A percentile compares a stretch with the other conserved stretches of the same genome.
Conservation (phyloP, 2,113 vertebrate genomes). For the Tragelaphus imberbis region DNA sequence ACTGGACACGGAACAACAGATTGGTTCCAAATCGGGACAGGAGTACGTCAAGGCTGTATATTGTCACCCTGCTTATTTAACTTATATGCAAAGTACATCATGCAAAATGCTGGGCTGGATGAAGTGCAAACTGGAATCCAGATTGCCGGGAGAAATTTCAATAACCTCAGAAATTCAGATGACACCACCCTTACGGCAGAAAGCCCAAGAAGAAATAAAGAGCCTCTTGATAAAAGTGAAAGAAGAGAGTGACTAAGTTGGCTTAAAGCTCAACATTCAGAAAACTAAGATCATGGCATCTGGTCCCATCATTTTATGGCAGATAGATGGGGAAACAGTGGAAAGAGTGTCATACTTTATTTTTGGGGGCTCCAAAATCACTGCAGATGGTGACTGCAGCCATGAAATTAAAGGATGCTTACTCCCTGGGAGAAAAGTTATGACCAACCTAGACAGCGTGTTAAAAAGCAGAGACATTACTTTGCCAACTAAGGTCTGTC, state of each 20-base stretch:
- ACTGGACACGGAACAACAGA: neutral
- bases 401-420: neutral
- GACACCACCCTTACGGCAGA: neutral
- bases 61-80: neutral
- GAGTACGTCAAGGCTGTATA: neutral
- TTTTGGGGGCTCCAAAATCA: too few species aligned
- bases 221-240: too few species aligned
- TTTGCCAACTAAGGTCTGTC: neutral
- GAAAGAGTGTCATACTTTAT: too few species aligned
- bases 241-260: neutral
- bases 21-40: neutral
- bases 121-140: neutral
- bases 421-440: neutral
- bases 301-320: too few species aligned
- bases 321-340: too few species aligned
- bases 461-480: neutral
- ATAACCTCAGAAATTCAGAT: neutral
- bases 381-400: too few species aligned
- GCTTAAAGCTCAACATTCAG: too few species aligned
- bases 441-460: neutral
- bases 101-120: rapidly evolving
- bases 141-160: neutral
- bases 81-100: neutral
- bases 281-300: too few species aligned
- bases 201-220: neutral